Conservation (phyloP, 37 sponge, comb jelly and placozoan species). For the Aplysina aerophoba region DNA sequence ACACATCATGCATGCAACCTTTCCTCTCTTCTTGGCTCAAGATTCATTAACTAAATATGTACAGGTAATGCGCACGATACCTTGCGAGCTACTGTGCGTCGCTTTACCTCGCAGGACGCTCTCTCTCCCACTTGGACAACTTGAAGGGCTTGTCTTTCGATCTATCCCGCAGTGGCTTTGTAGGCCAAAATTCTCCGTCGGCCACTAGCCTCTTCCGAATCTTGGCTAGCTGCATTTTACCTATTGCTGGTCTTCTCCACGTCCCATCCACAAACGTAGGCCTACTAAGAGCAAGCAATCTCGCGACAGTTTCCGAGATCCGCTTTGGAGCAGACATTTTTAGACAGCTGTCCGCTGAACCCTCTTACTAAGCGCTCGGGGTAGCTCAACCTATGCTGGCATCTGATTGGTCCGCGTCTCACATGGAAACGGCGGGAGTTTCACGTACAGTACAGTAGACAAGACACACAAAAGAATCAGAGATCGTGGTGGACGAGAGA, state of each 20-base stretch:
- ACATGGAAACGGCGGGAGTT: slow-evolving; percentile 30
- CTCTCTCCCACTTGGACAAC: slow-evolving; percentile 68
- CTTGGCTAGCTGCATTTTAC: slow-evolving; percentile 46
- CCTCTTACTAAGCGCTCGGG: too few species aligned
- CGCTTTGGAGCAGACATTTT: slow-evolving; percentile 54
- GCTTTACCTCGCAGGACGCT: slow-evolving; percentile 68
- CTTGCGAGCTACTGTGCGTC: too few species aligned
- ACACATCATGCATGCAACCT: too few species aligned
- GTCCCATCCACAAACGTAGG: slow-evolving; percentile 66
- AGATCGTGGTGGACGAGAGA: slow-evolving; percentile 1
- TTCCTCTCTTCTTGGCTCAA: too few species aligned
- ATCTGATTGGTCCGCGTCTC: not conserved
- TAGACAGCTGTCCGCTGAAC: too few species aligned
- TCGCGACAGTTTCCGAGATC: slow-evolving; percentile 62
- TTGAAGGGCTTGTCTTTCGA: slow-evolving; percentile 75
- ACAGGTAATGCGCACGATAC: too few species aligned
- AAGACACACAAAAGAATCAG: not conserved
- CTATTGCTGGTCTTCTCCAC: slow-evolving; percentile 80
- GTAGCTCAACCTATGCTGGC: not conserved
- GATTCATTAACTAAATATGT: too few species aligned
- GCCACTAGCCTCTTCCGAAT: slow-evolving; percentile 59
- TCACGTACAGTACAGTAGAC: not conserved
- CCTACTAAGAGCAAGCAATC: slow-evolving; percentile 63
- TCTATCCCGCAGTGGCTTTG: slow-evolving; percentile 77
- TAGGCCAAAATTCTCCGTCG: slow-evolving; percentile 78